Evolutionary conservation across 2,797 vertebrate species (phyloP).

Genomic region (Hylomyscus alleni): DNA sequence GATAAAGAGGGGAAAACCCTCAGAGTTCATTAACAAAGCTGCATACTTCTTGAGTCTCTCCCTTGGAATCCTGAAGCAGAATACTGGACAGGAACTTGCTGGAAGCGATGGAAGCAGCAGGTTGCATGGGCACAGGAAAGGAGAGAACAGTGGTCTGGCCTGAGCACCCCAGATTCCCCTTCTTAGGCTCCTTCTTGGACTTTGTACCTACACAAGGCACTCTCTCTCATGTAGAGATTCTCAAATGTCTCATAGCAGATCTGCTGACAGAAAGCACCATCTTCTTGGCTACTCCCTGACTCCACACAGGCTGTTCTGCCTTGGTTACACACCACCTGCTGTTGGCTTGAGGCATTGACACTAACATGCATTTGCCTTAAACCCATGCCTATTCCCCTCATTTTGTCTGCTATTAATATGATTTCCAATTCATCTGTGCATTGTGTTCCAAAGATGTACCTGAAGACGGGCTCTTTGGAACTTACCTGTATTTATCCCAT

Average conservation of each 20-base stretch:
- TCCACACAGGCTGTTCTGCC: background rate
- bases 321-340: background rate
- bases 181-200: background rate
- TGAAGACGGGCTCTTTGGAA: background rate
- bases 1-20: background rate
- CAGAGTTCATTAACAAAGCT: background rate
- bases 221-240: background rate
- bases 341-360: background rate
- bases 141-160: background rate
- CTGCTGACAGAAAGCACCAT: background rate
- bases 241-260: background rate
- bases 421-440: background rate
- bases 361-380: fast-evolving
- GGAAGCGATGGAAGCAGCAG: background rate
- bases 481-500: background rate
- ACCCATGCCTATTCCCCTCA: no score
- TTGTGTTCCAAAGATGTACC: background rate
- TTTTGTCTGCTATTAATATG: background rate
- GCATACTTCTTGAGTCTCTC: background rate
- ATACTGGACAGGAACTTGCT: background rate
- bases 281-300: no score
- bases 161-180: background rate
- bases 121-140: background rate
- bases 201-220: background rate
- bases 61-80: background rate